Conservation (phyloP, 2,797 vertebrate species). For the Geotrypetes seraphini region DNA sequence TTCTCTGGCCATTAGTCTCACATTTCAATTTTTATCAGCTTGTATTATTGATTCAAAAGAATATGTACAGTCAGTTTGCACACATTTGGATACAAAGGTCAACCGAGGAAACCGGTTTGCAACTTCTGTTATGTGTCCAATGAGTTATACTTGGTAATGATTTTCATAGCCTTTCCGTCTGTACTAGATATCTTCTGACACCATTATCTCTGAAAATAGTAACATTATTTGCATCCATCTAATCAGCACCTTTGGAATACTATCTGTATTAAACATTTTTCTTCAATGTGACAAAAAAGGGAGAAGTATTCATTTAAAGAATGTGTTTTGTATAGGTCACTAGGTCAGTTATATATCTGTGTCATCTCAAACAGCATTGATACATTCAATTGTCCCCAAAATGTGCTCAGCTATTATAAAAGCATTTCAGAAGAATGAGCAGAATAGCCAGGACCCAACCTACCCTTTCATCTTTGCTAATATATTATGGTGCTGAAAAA, state of each 20-base stretch:
- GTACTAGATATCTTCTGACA: constrained; percentile 2
- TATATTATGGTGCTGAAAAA: no score
- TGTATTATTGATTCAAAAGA: constrained; percentile 70
- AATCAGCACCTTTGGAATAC: not conserved
- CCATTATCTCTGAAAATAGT: constrained; percentile 1
- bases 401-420: no score
- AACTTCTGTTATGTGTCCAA: constrained; percentile 32
- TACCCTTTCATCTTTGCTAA: no score
- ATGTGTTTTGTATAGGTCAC: no score
- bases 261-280: no score
- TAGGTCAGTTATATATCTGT: no score
- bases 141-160: constrained; percentile 13
- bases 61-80: constrained; percentile 46
- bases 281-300: no score
- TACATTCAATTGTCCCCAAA: no score
- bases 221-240: constrained; percentile 2
- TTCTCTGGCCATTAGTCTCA: constrained; percentile 81
- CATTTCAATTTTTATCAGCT: constrained; percentile 72
- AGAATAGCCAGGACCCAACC: no score
- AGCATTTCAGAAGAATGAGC: no score
- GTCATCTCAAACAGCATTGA: no score
- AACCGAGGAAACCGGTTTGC: constrained; percentile 31
- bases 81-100: constrained; percentile 42
- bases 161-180: constrained; percentile 24
- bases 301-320: no score